Percentiles rank a stretch among this genome's conserved stretches.
Evolutionary conservation across 2,797 vertebrate genomes (phyloP).

Genomic region (Petrocephalus schoutedeni): DNA sequence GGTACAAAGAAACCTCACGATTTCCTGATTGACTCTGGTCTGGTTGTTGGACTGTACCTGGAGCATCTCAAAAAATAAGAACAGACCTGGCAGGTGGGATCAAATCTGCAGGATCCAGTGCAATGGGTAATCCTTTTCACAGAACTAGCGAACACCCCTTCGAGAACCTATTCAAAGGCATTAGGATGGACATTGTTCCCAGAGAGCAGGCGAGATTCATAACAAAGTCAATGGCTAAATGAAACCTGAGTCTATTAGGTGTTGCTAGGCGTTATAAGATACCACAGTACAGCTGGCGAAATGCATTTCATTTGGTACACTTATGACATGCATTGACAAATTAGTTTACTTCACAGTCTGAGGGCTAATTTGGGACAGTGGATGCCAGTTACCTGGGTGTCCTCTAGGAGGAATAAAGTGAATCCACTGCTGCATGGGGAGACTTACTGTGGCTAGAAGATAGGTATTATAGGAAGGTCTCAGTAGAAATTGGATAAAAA

Average conservation of each 20-base stretch:
- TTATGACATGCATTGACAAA: background rate
- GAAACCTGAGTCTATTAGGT: background rate
- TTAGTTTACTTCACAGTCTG: background rate
- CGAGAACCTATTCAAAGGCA: background rate
- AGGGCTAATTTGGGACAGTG: background rate
- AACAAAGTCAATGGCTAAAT: slow-evolving; percentile 1
- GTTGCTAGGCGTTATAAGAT: background rate
- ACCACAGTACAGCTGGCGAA: background rate
- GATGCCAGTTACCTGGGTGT: background rate
- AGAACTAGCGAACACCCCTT: background rate
- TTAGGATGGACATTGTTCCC: background rate
- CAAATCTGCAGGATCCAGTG: background rate
- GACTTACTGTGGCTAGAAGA: background rate
- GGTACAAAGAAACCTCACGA: background rate
- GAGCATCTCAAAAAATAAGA: background rate
- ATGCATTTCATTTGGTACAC: background rate
- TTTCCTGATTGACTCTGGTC: background rate
- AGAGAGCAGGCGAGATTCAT: background rate
- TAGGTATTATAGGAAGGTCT: background rate
- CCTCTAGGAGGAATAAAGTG: background rate
- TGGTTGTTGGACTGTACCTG: background rate
- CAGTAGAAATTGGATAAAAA: background rate
- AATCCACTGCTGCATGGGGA: background rate
- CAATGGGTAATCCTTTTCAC: background rate
- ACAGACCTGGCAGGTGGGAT: background rate